Conservation (phyloP, 2,797 vertebrate genomes). For the Spinus olivaceus region DNA sequence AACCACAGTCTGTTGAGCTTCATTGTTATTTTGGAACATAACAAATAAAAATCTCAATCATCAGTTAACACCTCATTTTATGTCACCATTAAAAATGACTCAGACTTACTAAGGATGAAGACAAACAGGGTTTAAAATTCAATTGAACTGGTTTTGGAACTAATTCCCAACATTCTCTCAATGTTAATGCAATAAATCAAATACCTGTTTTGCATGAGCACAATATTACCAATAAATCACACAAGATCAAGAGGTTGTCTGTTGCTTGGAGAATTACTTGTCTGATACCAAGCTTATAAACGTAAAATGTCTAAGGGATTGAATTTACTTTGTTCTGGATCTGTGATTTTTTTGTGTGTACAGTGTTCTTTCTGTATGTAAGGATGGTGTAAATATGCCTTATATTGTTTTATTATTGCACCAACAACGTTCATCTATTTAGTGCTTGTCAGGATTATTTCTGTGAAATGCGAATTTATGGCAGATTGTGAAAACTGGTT, state of each 20-base stretch:
- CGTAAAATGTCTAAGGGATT: slow-evolving; percentile 58
- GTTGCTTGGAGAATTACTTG: slow-evolving; percentile 70
- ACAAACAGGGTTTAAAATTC: slow-evolving; percentile 61
- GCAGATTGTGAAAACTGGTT: slow-evolving; percentile 73
- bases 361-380: slow-evolving; percentile 73
- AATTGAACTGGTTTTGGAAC: slow-evolving; percentile 43
- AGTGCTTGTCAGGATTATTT: slow-evolving; percentile 73
- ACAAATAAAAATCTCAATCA: slow-evolving; percentile 32
- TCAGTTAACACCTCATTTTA: slow-evolving; percentile 49
- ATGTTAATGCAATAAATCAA: slow-evolving; percentile 78
- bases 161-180: slow-evolving; percentile 60
- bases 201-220: slow-evolving; percentile 79
- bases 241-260: slow-evolving; percentile 66
- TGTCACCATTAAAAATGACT: slow-evolving; percentile 49
- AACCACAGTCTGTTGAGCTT: slow-evolving; percentile 50
- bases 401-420: slow-evolving; percentile 71
- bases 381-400: slow-evolving; percentile 78
- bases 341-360: slow-evolving; percentile 75
- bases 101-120: slow-evolving; percentile 48
- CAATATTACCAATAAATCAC: slow-evolving; percentile 74
- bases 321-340: slow-evolving; percentile 67
- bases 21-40: slow-evolving; percentile 52
- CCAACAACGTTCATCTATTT: slow-evolving; percentile 65
- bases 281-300: slow-evolving; percentile 67
- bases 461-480: slow-evolving; percentile 73